Evolutionary conservation across 2,888 invertebrate genomes (phyloP).

Genomic region (Plagodis dolabraria): DNA sequence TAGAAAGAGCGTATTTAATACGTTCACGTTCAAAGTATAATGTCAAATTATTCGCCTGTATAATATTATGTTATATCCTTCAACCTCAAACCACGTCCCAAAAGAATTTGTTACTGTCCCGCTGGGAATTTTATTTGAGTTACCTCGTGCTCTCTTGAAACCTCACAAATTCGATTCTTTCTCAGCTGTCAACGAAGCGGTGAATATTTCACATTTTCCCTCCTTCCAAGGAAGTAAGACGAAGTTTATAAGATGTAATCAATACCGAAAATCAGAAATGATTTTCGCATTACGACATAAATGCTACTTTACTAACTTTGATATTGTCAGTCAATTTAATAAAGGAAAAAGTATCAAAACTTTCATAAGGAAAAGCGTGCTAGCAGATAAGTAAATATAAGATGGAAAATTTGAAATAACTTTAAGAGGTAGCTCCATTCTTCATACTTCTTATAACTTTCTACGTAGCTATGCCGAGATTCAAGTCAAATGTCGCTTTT

Average conservation of each 20-base stretch:
- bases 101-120: slow-evolving; percentile 46
- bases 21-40: too few relatives aligned
- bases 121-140: slow-evolving; percentile 43
- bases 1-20: too few relatives aligned
- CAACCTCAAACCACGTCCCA: slow-evolving; percentile 3
- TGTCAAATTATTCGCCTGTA: too few relatives aligned
- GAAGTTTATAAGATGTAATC: slow-evolving; percentile 60
- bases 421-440: slow-evolving; percentile 10
- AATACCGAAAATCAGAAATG: slow-evolving; percentile 45
- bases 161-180: slow-evolving; percentile 62
- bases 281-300: slow-evolving; percentile 41
- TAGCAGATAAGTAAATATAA: slow-evolving; percentile 26
- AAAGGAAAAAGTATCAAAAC: slow-evolving; percentile 31
- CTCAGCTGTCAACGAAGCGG: slow-evolving; percentile 61
- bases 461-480: slow-evolving; percentile 5
- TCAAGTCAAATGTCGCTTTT: slow-evolving; percentile 8
- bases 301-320: slow-evolving; percentile 31
- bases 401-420: slow-evolving; percentile 19
- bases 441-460: neutral
- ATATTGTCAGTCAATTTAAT: slow-evolving; percentile 39
- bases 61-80: neutral
- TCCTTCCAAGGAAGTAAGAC: slow-evolving; percentile 55
- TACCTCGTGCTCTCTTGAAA: slow-evolving; percentile 28
- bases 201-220: slow-evolving; percentile 64
- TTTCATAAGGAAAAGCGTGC: slow-evolving; percentile 24